A percentile compares a stretch with the other conserved stretches of the same genome.
Evolutionary conservation across 2,888 invertebrate species (phyloP).

Genomic region (Andricus curvator): DNA sequence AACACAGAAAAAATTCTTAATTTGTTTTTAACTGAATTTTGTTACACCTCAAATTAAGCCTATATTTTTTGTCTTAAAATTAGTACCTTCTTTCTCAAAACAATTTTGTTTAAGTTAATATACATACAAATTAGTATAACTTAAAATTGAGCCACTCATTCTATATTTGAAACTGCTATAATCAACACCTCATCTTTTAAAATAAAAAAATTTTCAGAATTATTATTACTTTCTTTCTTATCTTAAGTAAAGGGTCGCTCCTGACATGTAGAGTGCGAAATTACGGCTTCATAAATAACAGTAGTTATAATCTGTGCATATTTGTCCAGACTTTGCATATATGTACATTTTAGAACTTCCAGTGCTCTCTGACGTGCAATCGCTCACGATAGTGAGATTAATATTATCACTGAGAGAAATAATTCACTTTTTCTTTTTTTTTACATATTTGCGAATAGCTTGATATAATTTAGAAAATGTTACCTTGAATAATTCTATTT

Average conservation of each 20-base stretch:
- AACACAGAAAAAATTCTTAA: not conserved
- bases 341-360: conserved; percentile 2
- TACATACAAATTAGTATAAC: too few species aligned
- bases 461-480: not conserved
- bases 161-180: too few species aligned
- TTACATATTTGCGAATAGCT: not conserved
- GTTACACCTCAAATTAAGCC: too few species aligned
- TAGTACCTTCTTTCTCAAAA: too few species aligned
- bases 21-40: too few species aligned
- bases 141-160: too few species aligned
- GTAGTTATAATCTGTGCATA: conserved; percentile 19
- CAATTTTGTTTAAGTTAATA: too few species aligned
- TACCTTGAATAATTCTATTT: not conserved
- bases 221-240: conserved; percentile 6
- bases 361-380: not conserved
- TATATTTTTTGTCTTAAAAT: too few species aligned
- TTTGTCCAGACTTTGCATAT: conserved; percentile 36
- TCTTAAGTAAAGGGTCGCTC: conserved; percentile 6
- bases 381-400: not conserved
- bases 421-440: not conserved
- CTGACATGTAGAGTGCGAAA: not conserved
- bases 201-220: not conserved
- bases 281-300: conserved; percentile 17
- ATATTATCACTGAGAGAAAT: not conserved
- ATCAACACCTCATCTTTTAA: too few species aligned